These are phyloP conservation scores for Pristionchus entomophagus DNA, from an alignment of 2,888 invertebrate genomes.

Conservation along the genomic window DNA sequence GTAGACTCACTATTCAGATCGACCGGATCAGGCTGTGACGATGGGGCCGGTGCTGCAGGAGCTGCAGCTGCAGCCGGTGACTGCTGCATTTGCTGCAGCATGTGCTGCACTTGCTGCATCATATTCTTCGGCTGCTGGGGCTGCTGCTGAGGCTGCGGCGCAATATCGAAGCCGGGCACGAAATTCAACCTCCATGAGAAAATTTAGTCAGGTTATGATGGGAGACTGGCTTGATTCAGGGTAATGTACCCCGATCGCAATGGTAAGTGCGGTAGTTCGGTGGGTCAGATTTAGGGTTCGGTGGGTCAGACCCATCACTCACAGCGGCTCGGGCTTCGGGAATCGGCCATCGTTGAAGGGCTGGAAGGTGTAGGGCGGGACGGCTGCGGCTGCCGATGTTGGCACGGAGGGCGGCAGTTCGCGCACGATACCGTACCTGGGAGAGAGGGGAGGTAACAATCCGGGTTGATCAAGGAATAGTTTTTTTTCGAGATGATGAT, in stretches of 20 bases:
- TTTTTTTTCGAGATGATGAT: too few species aligned
- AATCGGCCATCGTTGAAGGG: neutral
- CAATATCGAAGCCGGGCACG: conserved; percentile 1
- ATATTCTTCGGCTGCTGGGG: neutral
- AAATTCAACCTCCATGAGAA: neutral
- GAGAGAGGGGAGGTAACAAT: neutral
- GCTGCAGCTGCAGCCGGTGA: neutral
- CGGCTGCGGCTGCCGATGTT: neutral
- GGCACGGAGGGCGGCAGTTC: neutral
- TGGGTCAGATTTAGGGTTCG: neutral
- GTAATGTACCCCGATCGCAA: too few species aligned
- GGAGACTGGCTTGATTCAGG: too few species aligned
- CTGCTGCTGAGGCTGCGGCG: neutral
- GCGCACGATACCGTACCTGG: neutral
- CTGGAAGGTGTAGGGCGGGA: conserved; percentile 19
- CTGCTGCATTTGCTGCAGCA: neutral
- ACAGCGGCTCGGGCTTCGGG: conserved; percentile 7
- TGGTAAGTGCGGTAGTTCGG: too few species aligned
- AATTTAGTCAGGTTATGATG: too few species aligned
- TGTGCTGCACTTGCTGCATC: neutral
- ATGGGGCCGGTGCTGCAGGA: neutral
- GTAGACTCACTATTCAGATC: neutral
- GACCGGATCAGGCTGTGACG: neutral
- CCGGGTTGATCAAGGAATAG: too few species aligned
- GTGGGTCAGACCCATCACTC: neutral